Evolutionary conservation across 2,888 invertebrate genomes (phyloP).

Genomic region (Anaspis maculata): DNA sequence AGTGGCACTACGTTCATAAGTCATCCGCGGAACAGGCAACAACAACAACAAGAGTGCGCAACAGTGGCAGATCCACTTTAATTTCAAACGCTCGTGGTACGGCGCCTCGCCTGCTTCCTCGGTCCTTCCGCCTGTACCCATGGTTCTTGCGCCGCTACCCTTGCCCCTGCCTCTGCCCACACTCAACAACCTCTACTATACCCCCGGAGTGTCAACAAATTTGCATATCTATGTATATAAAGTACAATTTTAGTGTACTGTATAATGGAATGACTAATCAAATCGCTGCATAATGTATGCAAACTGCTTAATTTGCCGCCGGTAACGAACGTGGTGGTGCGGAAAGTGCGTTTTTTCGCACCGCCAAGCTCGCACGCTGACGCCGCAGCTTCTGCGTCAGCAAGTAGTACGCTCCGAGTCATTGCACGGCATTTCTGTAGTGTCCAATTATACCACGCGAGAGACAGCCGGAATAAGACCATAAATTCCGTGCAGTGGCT

Average conservation of each 20-base stretch:
- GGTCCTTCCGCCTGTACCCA: no score
- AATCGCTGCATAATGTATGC: constrained; percentile 25
- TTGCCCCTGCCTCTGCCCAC: no score
- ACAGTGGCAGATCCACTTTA: constrained; percentile 23
- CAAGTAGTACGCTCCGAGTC: constrained; percentile 1
- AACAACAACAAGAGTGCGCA: no score
- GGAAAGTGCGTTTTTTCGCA: constrained; percentile 10
- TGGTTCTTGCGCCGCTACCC: no score
- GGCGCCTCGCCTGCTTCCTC: no score
- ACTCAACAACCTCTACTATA: no score
- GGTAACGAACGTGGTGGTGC: constrained; percentile 8
- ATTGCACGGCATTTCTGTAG: constrained; percentile 7
- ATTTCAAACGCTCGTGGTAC: constrained; percentile 15
- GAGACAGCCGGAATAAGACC: constrained; percentile 13
- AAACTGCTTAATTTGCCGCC: constrained; percentile 23
- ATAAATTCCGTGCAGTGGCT: constrained; percentile 14
- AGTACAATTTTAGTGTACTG: constrained; percentile 25
- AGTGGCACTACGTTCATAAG: constrained; percentile 29
- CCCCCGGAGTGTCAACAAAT: constrained; percentile 19
- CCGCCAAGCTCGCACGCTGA: constrained; percentile 1
- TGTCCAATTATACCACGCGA: constrained; percentile 12
- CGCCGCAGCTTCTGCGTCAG: constrained; percentile 4
- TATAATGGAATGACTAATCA: constrained; percentile 26
- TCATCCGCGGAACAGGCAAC: constrained; percentile 22
- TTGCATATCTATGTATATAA: constrained; percentile 32